These are phyloP conservation scores for Mycetomoellerius zeteki DNA, from an alignment of 1,140 invertebrate species.

Conservation along the genomic window DNA sequence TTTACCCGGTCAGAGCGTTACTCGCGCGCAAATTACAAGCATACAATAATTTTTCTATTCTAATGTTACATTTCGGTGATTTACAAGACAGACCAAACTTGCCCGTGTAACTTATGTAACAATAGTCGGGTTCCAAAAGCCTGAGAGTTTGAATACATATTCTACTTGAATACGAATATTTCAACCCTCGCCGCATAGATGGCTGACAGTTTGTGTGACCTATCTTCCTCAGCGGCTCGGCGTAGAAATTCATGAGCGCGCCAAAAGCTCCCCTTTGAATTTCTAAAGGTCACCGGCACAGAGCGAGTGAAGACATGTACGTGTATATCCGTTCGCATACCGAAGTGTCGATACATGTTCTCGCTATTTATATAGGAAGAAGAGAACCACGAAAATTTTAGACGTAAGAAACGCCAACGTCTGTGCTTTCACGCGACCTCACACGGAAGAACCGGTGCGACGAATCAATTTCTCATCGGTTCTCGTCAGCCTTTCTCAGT, in stretches of 20 bases:
- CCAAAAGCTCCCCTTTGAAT: slow-evolving; percentile 68
- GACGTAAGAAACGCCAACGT: slow-evolving; percentile 10
- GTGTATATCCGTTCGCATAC: not conserved
- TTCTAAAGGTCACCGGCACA: slow-evolving; percentile 55
- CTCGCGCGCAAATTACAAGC: not conserved
- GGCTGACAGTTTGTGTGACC: slow-evolving; percentile 61
- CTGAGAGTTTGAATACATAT: slow-evolving; percentile 48
- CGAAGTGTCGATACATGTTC: slow-evolving; percentile 9
- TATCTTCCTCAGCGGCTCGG: slow-evolving; percentile 42
- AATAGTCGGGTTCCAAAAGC: slow-evolving; percentile 27
- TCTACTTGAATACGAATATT: slow-evolving; percentile 59
- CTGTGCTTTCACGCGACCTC: slow-evolving; percentile 51
- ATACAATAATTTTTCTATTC: not conserved
- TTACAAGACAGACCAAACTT: slow-evolving; percentile 9
- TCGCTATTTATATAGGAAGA: not conserved
- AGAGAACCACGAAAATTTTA: slow-evolving; percentile 3
- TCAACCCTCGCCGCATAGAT: slow-evolving; percentile 57
- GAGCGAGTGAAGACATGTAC: slow-evolving; percentile 7
- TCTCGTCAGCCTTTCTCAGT: slow-evolving; percentile 19
- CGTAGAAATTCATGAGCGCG: slow-evolving; percentile 72
- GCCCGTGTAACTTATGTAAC: slow-evolving; percentile 35
- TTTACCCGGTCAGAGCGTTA: not conserved
- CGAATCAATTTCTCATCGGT: slow-evolving; percentile 65
- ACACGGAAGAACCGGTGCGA: slow-evolving; percentile 4
- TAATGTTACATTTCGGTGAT: not conserved